These are phyloP conservation scores for Heterotis niloticus DNA, from an alignment of 2,113 vertebrate genomes.

Conservation along the genomic window DNA sequence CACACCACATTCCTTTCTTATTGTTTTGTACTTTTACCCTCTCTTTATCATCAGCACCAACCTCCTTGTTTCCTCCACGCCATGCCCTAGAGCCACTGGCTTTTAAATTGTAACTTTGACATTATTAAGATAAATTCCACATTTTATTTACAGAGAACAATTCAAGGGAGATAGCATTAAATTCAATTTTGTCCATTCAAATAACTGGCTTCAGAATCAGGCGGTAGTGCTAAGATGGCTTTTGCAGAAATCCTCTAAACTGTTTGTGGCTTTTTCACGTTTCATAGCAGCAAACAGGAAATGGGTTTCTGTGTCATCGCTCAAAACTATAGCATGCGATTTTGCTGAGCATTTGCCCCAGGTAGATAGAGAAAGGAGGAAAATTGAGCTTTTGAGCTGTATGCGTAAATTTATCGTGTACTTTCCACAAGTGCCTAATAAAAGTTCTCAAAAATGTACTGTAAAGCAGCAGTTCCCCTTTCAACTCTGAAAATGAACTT, in stretches of 20 bases:
- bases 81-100: no score
- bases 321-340: not conserved
- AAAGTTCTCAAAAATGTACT: not conserved
- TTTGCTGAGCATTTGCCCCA: not conserved
- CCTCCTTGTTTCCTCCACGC: no score
- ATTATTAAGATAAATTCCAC: no score
- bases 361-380: not conserved
- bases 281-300: not conserved
- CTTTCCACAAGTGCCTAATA: not conserved
- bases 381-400: not conserved
- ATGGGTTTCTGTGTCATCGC: not conserved
- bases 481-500: slow-evolving; percentile 1
- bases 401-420: not conserved
- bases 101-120: no score
- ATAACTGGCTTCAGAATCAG: no score
- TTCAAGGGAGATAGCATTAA: no score
- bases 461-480: not conserved
- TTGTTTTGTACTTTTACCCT: no score
- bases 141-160: no score
- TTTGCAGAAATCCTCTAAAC: not conserved
- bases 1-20: no score
- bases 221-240: no score
- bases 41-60: no score
- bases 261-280: not conserved
- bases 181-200: no score